These are phyloP conservation scores for Spatulosminthurus flaviceps DNA, from an alignment of 2,888 invertebrate species.

Conservation along the genomic window DNA sequence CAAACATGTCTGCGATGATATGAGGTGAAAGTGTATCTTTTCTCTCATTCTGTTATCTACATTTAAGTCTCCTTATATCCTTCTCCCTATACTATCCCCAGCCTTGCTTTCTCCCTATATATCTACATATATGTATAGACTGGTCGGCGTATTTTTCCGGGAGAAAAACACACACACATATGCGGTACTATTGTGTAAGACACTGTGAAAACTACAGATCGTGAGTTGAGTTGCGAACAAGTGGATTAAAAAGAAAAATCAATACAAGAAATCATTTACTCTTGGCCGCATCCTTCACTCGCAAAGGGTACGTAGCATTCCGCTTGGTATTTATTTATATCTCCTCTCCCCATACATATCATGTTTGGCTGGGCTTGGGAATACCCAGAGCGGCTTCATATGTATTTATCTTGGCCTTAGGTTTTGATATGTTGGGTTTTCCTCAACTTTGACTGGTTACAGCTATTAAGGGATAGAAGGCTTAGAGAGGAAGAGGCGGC, in stretches of 20 bases:
- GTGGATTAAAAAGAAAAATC: slow-evolving; percentile 33
- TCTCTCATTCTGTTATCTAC: background rate
- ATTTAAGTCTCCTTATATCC: background rate
- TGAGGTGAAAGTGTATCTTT: background rate
- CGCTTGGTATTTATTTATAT: background rate
- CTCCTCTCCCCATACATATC: background rate
- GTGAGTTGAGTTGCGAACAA: slow-evolving; percentile 23
- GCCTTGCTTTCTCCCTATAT: too few species aligned
- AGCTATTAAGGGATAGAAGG: too few species aligned
- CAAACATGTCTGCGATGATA: background rate
- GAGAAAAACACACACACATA: background rate
- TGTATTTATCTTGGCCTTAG: too few species aligned
- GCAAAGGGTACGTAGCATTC: background rate
- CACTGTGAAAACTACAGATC: background rate
- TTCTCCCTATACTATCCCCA: background rate
- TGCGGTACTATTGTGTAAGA: slow-evolving; percentile 4
- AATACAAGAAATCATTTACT: slow-evolving; percentile 42
- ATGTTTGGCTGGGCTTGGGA: background rate
- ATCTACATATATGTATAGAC: too few species aligned
- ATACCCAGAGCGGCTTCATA: too few species aligned
- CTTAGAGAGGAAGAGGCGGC: too few species aligned
- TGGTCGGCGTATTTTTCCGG: background rate
- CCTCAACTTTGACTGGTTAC: too few species aligned
- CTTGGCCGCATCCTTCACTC: slow-evolving; percentile 25
- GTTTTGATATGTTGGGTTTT: too few species aligned